A percentile compares a stretch with the other conserved stretches of the same genome.
These are phyloP conservation scores for Mnemiopsis leidyi DNA, from an alignment of 37 sponge, comb jelly and placozoan species.

Conservation along the genomic window DNA sequence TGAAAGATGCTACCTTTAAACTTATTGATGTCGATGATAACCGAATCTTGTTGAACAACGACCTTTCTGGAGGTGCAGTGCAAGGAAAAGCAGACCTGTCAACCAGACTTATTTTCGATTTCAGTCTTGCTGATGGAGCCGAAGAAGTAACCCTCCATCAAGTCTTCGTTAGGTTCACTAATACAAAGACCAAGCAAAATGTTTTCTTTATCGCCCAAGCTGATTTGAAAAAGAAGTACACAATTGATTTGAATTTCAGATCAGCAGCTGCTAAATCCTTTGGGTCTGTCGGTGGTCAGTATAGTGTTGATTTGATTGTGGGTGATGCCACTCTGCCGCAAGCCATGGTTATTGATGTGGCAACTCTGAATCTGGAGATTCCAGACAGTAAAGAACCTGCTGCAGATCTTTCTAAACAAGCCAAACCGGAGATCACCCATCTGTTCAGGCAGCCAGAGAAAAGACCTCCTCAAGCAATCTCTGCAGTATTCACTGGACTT, in stretches of 20 bases:
- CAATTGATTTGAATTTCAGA: conserved; percentile 11
- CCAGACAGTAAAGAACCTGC: not conserved
- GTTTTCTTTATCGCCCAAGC: conserved; percentile 81
- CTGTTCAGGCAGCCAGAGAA: conserved; percentile 83
- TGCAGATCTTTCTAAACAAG: not conserved
- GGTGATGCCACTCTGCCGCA: conserved; percentile 48
- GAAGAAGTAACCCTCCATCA: conserved; percentile 49
- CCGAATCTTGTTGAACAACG: not conserved
- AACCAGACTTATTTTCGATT: not conserved
- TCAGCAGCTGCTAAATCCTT: conserved; percentile 37
- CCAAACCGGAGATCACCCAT: conserved; percentile 67
- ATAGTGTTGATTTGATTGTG: conserved; percentile 74
- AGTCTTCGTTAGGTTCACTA: conserved; percentile 78
- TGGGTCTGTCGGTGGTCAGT: conserved; percentile 66
- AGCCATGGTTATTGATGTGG: not conserved
- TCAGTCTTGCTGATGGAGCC: not conserved
- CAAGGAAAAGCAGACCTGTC: not conserved
- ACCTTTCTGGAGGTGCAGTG: not conserved
- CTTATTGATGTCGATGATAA: conserved; percentile 41
- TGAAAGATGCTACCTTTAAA: not conserved
- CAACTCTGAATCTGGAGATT: conserved; percentile 1
- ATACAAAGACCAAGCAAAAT: conserved; percentile 66
- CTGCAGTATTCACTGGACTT: conserved; percentile 76
- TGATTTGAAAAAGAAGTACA: conserved; percentile 59
- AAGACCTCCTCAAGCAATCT: conserved; percentile 77